These are phyloP conservation scores for Terrapene triunguis DNA, from an alignment of 2,113 vertebrate genomes.

Conservation along the genomic window DNA sequence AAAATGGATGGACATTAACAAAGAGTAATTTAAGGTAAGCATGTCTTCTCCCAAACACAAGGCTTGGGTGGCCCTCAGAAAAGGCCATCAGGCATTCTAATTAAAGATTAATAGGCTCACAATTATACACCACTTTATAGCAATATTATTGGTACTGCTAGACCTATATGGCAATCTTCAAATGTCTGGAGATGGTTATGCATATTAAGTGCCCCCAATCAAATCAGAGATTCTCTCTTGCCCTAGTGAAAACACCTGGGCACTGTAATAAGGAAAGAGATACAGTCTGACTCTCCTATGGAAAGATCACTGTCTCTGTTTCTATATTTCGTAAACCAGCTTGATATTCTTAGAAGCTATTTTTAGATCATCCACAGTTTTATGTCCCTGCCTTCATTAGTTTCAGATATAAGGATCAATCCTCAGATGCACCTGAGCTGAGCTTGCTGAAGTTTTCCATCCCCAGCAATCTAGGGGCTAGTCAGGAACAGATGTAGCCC, in stretches of 20 bases:
- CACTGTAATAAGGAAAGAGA: neutral
- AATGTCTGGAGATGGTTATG: neutral
- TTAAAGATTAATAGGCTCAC: slow-evolving; percentile 54
- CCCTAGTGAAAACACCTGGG: neutral
- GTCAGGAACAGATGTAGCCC: neutral
- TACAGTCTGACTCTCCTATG: neutral
- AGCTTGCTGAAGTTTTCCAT: neutral
- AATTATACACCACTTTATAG: slow-evolving; percentile 29
- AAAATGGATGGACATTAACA: neutral
- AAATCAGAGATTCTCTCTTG: neutral
- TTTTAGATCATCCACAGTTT: neutral
- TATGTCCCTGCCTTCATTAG: neutral
- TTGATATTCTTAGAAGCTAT: neutral
- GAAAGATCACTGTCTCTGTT: neutral
- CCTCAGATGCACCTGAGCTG: neutral
- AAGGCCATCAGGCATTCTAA: slow-evolving; percentile 47
- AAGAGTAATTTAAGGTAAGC: slow-evolving; percentile 46
- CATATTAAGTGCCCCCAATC: neutral
- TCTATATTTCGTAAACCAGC: neutral
- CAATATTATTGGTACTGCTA: neutral
- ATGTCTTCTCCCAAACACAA: slow-evolving; percentile 13
- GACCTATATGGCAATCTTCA: neutral
- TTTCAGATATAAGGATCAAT: neutral
- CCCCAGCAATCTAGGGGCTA: neutral
- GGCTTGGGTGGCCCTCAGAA: slow-evolving; percentile 24